Base-by-base conservation (phyloP, 2,888 invertebrate genomes). In the Drosophila pullipes region DNA sequence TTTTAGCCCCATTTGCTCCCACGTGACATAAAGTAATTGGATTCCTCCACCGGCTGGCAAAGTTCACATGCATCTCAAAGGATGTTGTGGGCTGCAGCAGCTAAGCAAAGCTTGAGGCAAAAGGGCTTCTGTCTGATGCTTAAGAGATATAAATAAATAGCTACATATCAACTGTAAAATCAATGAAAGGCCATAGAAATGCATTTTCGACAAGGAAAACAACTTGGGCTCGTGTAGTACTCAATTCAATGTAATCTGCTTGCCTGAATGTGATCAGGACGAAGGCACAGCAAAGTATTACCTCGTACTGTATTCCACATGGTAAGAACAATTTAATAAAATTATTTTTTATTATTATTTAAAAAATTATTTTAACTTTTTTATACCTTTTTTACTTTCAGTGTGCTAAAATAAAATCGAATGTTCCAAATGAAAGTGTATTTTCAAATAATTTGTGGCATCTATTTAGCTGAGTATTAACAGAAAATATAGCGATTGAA, bases 1-100 rank as follows among this genome's bases (percentile, higher is more conserved):
- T 41, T 33, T 11, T 13, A 25, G n/a, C 37, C 22, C n/a, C 52
- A 37, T 22, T 41, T 3, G 50, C 33, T 30, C 28, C 35, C 41
- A 61, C 50, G 33, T 66, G 66, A 66, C 61, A 65, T 25, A 39
- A 65, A 41, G 65, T 60, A 65, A 52, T 65, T 65, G 65, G 31
- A 50, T 50, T 50, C 22, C 35, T 22, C 41, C 31, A 28, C 35
- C 30, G 28, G 22, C 16, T 33, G 39, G 16, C 25, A 39, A 52
- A 65, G 50, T 60, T 65, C 30, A 49, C 30, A 31, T 28, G 50
- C 13, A 35, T 4, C 35, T 54, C 22, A n/a, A 18, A 22, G 59
- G 30, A 31, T 39, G 31, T 64, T 59, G 49, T 10, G 25, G n/a
- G 18, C 30, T 31, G 31, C 37, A 13, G 39, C 22, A 33, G 25